Evolutionary conservation across 1,140 invertebrate species (phyloP).

Genomic region (Macrostomum lignano): DNA sequence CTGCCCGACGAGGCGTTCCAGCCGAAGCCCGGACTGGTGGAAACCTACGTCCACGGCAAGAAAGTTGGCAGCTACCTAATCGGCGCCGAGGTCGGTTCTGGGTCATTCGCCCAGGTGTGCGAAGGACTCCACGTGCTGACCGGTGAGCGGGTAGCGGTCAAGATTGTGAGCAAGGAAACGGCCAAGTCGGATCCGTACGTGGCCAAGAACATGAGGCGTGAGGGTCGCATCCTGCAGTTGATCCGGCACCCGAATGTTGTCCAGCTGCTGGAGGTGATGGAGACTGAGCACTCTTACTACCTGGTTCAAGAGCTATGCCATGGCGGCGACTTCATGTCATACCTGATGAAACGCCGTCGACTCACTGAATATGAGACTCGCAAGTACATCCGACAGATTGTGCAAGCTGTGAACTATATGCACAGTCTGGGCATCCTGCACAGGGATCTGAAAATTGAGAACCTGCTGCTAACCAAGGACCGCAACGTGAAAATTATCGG

Average conservation of each 20-base stretch:
- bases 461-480: too few species aligned
- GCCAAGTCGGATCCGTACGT: constrained; percentile 20
- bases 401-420: constrained; percentile 22
- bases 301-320: constrained; percentile 21
- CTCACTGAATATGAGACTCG: constrained; percentile 17
- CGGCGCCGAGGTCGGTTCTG: constrained; percentile 19
- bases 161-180: constrained; percentile 23
- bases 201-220: constrained; percentile 19
- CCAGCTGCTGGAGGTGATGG: constrained; percentile 21
- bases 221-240: constrained; percentile 19
- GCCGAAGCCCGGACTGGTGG: too few species aligned
- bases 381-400: constrained; percentile 20
- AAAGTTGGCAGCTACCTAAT: constrained; percentile 23
- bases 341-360: constrained; percentile 16
- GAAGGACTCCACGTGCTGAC: constrained; percentile 20
- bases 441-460: too few species aligned
- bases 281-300: constrained; percentile 26
- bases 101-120: constrained; percentile 25
- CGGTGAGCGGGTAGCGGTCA: constrained; percentile 25
- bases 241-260: constrained; percentile 21
- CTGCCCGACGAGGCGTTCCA: too few species aligned
- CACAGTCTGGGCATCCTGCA: constrained; percentile 20
- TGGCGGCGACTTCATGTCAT: constrained; percentile 22
- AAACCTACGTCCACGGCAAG: too few species aligned
- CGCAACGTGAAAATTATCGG: too few species aligned